Base-by-base conservation (phyloP, 2,888 invertebrate species). In the Vandiemenella viatica region DNA sequence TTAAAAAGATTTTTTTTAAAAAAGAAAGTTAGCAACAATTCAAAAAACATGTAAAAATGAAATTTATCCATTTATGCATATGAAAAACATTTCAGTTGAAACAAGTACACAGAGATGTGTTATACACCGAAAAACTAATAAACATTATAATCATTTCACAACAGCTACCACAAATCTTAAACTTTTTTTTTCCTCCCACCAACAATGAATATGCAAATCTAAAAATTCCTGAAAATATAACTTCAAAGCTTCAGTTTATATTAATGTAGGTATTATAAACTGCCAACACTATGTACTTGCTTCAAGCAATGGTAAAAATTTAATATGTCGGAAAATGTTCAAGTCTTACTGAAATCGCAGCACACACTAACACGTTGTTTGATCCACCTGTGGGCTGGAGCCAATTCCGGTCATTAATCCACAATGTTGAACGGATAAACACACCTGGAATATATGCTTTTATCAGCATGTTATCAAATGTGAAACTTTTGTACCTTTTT, bases 321-420 rank as follows among this genome's bases (percentile, higher is more conserved):
- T 2, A 26, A 23, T 44, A 48, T 43, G 22, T 48, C 32, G 41
- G 41, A 70, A n/a, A n/a, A n/a, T n/a, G n/a, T n/a, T n/a, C n/a
- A n/a, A n/a, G n/a, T n/a, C 73, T 76, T 70, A 83, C 83, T 57
- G 83, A 83, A 48, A 75, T 77, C 52, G 83, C 65, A 47, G 79
- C 77, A 63, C 84, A 85, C 63, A 83, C 81, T 32, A 81, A 60
- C 3, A 82, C 79, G 60, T 78, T 80, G 16, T 75, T 70, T 56
- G 76, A 72, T 60, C 80, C 79, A 60, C 77, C 72, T 44, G 76
- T 71, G 61, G 74, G 71, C 22, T 79, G 78, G 74, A 81, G 75
- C 50, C 80, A 76, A 58, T 73, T 77, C 63, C 77, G 77, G 59
- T 73, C 76, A 59, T 70, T 75, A 43, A 82, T 65, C 84, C 84